Evolutionary conservation across 2,113 vertebrate species (phyloP).

Genomic region (Grallaria varia): DNA sequence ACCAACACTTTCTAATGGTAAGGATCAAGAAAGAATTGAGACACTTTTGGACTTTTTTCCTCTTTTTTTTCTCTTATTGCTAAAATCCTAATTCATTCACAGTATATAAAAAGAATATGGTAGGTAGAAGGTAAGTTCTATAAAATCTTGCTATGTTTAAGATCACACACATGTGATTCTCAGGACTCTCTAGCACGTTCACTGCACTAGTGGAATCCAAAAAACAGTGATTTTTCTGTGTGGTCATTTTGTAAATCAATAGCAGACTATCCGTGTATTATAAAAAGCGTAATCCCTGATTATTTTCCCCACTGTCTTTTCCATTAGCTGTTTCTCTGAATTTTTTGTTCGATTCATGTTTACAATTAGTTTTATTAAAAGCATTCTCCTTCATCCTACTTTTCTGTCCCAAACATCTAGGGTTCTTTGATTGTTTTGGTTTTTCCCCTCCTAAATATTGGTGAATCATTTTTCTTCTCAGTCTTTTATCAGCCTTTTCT

Average conservation of each 20-base stretch:
- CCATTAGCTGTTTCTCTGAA: neutral
- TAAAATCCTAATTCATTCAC: neutral
- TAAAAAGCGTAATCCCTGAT: neutral
- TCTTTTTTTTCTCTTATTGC: neutral
- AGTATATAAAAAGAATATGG: neutral
- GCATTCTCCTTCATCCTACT: neutral
- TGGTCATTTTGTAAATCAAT: neutral
- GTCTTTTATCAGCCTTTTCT: neutral
- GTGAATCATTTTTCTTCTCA: neutral
- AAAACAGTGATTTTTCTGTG: neutral
- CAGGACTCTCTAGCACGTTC: neutral
- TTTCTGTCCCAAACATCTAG: neutral
- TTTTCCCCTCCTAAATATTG: neutral
- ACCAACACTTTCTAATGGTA: neutral
- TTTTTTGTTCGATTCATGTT: neutral
- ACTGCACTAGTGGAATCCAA: neutral
- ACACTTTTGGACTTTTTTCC: neutral
- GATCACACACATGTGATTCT: neutral
- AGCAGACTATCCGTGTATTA: neutral
- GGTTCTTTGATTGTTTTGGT: neutral
- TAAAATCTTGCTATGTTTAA: neutral
- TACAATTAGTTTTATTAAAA: neutral
- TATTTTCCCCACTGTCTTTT: neutral
- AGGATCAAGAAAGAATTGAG: neutral
- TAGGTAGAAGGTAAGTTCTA: neutral